Evolutionary conservation across 92 coral and sea anemone species (phyloP).

Genomic region (Porites rus): DNA sequence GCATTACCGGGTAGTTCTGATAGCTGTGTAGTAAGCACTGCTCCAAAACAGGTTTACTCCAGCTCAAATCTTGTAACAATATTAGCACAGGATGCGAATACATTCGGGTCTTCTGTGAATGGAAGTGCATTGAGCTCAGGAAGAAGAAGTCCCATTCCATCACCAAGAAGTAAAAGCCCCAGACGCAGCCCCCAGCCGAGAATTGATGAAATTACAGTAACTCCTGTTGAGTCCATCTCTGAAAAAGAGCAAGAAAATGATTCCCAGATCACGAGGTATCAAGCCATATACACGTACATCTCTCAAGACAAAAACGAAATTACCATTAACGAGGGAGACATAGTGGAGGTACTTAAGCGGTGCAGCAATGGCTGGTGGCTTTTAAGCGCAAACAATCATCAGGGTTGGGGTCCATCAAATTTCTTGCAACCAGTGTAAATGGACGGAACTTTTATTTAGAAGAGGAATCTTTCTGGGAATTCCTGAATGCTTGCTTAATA

Average conservation of each 20-base stretch:
- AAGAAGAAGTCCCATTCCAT: slow-evolving; percentile 36
- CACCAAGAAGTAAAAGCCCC: slow-evolving; percentile 5
- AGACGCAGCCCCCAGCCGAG: slow-evolving; percentile 20
- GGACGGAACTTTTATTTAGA: background rate
- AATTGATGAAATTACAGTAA: background rate
- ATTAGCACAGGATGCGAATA: slow-evolving; percentile 28
- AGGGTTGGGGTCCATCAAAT: slow-evolving; percentile 89
- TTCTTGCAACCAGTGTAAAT: slow-evolving; percentile 32
- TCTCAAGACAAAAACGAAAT: slow-evolving; percentile 63
- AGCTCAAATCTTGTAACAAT: slow-evolving; percentile 24
- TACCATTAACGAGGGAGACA: slow-evolving; percentile 58
- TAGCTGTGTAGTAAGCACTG: background rate
- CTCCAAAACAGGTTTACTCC: background rate
- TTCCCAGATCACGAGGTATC: background rate
- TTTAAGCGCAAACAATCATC: slow-evolving; percentile 49
- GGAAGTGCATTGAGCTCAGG: slow-evolving; percentile 7
- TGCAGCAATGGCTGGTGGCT: slow-evolving; percentile 83
- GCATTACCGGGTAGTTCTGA: slow-evolving; percentile 8
- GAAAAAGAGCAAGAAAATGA: slow-evolving; percentile 17
- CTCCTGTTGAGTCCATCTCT: background rate
- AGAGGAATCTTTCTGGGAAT: too few species aligned
- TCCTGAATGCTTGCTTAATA: too few species aligned
- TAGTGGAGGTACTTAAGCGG: slow-evolving; percentile 59
- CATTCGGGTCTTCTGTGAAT: background rate
- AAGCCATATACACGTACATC: slow-evolving; percentile 36